Evolutionary conservation across 2,113 vertebrate species (phyloP).

Genomic region (Corythornis cristatus): DNA sequence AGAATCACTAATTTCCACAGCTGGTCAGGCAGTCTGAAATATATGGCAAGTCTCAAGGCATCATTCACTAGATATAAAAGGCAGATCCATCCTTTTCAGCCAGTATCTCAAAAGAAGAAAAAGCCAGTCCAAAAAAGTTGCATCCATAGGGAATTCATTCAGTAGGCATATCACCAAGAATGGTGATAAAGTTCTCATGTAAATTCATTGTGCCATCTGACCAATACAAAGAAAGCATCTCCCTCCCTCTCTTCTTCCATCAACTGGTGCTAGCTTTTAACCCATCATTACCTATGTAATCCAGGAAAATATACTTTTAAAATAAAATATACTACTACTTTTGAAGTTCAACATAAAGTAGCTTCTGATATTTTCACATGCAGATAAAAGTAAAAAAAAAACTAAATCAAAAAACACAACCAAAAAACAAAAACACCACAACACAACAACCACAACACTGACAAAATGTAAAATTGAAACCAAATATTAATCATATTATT

Average conservation of each 20-base stretch:
- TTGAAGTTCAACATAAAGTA: background rate
- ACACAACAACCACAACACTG: too few relatives aligned
- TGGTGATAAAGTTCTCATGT: slow-evolving; percentile 48
- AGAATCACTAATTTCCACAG: background rate
- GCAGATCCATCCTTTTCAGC: slow-evolving; percentile 16
- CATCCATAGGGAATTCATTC: slow-evolving; percentile 10
- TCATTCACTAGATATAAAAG: slow-evolving; percentile 23
- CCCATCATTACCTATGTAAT: background rate
- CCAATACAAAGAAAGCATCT: background rate
- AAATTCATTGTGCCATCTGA: slow-evolving; percentile 21
- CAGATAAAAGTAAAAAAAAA: background rate
- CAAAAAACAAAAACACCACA: too few relatives aligned
- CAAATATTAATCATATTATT: background rate
- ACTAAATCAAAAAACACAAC: background rate
- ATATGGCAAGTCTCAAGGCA: background rate
- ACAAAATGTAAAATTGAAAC: background rate
- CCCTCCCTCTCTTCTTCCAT: background rate
- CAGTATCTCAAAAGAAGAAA: slow-evolving; percentile 19
- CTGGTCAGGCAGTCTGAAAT: background rate
- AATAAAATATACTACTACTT: background rate
- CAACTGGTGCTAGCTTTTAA: slow-evolving; percentile 12
- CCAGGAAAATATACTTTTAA: background rate
- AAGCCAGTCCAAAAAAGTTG: slow-evolving; percentile 19
- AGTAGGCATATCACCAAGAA: slow-evolving; percentile 1
- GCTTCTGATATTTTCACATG: background rate